Percentiles rank a stretch among this genome's conserved stretches.
Evolutionary conservation across 2,113 vertebrate genomes (phyloP).

Genomic region (Canis aureus): DNA sequence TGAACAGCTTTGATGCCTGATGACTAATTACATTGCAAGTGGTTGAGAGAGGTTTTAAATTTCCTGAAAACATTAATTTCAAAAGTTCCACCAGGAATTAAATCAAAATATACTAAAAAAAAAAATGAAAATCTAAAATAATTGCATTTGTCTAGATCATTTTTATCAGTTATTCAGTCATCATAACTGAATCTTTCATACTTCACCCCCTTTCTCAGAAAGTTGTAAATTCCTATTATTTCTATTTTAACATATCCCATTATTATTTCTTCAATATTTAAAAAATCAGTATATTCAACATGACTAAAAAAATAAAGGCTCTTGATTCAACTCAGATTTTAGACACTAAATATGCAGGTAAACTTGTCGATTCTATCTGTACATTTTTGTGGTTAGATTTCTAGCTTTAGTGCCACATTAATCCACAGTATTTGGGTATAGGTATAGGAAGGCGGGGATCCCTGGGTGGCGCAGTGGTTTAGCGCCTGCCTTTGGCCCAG

Average conservation of each 20-base stretch:
- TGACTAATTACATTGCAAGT: neutral
- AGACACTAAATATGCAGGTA: neutral
- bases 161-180: neutral
- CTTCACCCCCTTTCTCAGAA: neutral
- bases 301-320: neutral
- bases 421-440: neutral
- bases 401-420: neutral
- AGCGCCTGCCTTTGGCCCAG: too few relatives aligned
- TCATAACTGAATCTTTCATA: neutral
- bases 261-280: neutral
- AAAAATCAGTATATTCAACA: neutral
- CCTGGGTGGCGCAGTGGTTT: too few relatives aligned
- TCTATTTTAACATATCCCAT: neutral
- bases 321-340: neutral
- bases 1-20: neutral
- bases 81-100: neutral
- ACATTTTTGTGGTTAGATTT: neutral
- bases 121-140: constrained; percentile 9
- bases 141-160: neutral
- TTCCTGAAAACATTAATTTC: neutral
- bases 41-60: neutral
- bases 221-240: neutral
- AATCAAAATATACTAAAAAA: neutral
- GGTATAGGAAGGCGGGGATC: accelerated
- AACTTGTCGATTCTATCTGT: neutral